Conservation (phyloP, 2,888 invertebrate genomes). For the Drymonia ruficornis region DNA sequence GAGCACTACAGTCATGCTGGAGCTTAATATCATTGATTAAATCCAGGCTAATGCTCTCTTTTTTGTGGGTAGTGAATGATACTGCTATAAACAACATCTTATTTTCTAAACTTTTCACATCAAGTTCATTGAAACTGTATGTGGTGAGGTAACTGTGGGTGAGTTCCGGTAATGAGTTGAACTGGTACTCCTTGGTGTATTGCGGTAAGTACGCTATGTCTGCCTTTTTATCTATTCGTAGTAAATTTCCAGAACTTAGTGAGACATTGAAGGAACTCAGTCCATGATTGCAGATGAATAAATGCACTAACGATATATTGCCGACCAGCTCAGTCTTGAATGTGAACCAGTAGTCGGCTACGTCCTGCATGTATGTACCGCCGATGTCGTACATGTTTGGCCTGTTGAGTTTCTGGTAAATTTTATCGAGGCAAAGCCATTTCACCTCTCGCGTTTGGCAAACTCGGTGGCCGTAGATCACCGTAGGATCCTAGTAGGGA, state of each 20-base stretch:
- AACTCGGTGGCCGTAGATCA: slow-evolving; percentile 57
- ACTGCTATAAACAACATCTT: slow-evolving; percentile 62
- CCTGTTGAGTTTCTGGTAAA: slow-evolving; percentile 67
- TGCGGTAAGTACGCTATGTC: slow-evolving; percentile 50
- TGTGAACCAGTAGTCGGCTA: slow-evolving; percentile 68
- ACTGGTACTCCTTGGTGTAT: slow-evolving; percentile 46
- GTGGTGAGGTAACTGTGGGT: slow-evolving; percentile 53
- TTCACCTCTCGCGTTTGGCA: slow-evolving; percentile 63
- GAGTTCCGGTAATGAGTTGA: slow-evolving; percentile 40
- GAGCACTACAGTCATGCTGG: slow-evolving; percentile 59
- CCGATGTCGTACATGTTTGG: slow-evolving; percentile 73
- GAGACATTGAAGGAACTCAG: slow-evolving; percentile 54
- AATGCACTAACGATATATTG: slow-evolving; percentile 61
- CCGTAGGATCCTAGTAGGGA: slow-evolving; percentile 50
- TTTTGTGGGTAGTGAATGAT: slow-evolving; percentile 40
- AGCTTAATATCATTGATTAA: slow-evolving; percentile 48
- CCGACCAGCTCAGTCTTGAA: slow-evolving; percentile 62
- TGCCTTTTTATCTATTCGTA: slow-evolving; percentile 56
- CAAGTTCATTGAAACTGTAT: slow-evolving; percentile 61
- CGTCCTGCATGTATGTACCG: slow-evolving; percentile 64
- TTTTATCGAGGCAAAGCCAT: slow-evolving; percentile 63
- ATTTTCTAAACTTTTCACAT: slow-evolving; percentile 62
- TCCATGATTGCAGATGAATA: slow-evolving; percentile 62
- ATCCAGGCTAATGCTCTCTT: slow-evolving; percentile 36
- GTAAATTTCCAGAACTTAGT: slow-evolving; percentile 50